Evolutionary conservation across 2,113 vertebrate species (phyloP).

Genomic region (Epinephelus fuscoguttatus): DNA sequence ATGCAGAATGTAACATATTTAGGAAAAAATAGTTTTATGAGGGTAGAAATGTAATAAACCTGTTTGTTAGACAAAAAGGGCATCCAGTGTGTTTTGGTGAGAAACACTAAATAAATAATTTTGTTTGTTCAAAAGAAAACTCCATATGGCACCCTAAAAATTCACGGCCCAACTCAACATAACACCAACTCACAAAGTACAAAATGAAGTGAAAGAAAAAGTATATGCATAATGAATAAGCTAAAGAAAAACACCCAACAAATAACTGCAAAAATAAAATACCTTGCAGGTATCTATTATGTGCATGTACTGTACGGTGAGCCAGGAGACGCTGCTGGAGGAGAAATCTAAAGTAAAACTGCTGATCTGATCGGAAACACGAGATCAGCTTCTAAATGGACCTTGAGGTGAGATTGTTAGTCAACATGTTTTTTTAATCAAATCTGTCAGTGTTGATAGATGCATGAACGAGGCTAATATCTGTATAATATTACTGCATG

Average conservation of each 20-base stretch:
- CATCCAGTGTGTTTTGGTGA: neutral
- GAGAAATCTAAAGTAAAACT: neutral
- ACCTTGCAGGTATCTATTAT: too few species aligned
- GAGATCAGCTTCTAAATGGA: constrained; percentile 1
- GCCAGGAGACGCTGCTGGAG: too few species aligned
- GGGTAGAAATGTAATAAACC: too few species aligned
- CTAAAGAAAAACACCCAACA: too few species aligned
- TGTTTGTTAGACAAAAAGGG: neutral
- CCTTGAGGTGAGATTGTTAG: neutral
- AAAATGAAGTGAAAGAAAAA: neutral
- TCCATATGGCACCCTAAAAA: neutral
- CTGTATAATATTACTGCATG: neutral
- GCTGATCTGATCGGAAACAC: neutral
- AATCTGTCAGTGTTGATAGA: neutral
- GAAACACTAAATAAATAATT: neutral
- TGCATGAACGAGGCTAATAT: neutral
- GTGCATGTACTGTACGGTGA: neutral
- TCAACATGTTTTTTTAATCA: neutral
- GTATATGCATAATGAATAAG: neutral
- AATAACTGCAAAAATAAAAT: neutral
- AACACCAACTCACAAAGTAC: neutral
- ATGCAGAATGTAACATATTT: neutral
- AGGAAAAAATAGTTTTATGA: neutral
- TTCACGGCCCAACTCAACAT: neutral
- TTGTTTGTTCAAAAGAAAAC: neutral